Conservation (phyloP, 2,888 invertebrate genomes). For the Meta bourneti region DNA sequence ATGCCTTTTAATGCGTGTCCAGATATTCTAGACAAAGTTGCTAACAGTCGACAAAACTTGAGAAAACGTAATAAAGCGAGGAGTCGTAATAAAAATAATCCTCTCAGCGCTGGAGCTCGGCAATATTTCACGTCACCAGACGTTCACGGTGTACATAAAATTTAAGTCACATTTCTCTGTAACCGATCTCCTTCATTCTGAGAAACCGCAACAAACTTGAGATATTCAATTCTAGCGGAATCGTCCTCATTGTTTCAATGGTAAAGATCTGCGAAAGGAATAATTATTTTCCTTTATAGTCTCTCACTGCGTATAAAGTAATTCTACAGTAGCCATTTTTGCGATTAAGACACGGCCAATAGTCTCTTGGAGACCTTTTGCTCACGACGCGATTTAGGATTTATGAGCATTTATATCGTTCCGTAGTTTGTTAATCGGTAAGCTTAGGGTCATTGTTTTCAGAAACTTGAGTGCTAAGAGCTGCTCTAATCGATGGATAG, state of each 20-base stretch:
- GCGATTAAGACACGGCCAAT: constrained; percentile 63
- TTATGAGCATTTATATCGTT: constrained; percentile 34
- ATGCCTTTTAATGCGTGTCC: no score
- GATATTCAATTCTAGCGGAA: constrained; percentile 37
- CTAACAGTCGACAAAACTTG: no score
- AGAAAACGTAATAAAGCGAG: no score
- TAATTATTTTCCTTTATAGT: constrained; percentile 73
- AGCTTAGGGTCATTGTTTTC: constrained; percentile 65
- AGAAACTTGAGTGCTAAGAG: constrained; percentile 52
- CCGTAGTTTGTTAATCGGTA: constrained; percentile 39
- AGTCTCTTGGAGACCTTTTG: constrained; percentile 53
- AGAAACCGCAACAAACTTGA: constrained; percentile 50
- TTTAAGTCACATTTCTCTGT: constrained; percentile 40
- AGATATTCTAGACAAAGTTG: no score
- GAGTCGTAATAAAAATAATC: constrained; percentile 21
- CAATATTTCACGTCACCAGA: constrained; percentile 39
- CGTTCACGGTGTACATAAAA: constrained; percentile 17
- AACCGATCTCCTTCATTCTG: constrained; percentile 41
- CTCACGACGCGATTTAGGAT: constrained; percentile 36
- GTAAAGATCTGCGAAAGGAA: constrained; percentile 49
- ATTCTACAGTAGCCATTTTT: constrained; percentile 62
- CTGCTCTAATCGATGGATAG: constrained; percentile 31
- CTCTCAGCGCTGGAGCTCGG: background rate
- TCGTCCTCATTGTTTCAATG: constrained; percentile 62
- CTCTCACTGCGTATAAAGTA: constrained; percentile 34